phyloP scores from a whole-genome alignment of 2,888 invertebrate species.

The Abscondita cerata region DNA sequence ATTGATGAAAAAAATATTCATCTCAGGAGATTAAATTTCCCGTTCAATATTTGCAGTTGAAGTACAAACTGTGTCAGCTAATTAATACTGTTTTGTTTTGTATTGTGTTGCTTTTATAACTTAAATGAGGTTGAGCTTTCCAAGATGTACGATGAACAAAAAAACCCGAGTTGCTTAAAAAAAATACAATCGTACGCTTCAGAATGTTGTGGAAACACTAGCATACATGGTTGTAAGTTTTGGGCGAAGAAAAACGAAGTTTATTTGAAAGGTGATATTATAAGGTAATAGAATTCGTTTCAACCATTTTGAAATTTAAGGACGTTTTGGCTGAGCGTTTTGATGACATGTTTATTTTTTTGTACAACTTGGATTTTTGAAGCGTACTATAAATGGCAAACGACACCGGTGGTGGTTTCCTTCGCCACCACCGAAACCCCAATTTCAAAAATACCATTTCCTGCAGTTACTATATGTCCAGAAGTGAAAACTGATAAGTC shows the following conservation, averaged over 20 bases:
- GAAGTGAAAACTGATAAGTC: conserved; percentile 66
- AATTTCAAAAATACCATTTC: conserved; percentile 66
- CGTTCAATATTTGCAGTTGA: too few relatives aligned
- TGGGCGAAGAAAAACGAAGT: conserved; percentile 52
- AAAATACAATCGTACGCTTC: not conserved
- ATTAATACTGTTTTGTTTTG: too few relatives aligned
- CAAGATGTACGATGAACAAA: too few relatives aligned
- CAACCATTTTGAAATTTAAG: conserved; percentile 46
- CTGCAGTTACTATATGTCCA: conserved; percentile 63
- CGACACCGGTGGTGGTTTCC: conserved; percentile 75
- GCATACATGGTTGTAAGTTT: conserved; percentile 55
- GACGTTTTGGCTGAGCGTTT: conserved; percentile 68
- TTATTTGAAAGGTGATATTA: conserved; percentile 42
- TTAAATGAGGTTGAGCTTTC: too few relatives aligned
- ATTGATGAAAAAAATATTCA: too few relatives aligned
- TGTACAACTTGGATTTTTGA: conserved; percentile 68
- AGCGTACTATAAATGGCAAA: conserved; percentile 74
- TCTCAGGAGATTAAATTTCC: too few relatives aligned
- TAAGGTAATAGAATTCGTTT: not conserved
- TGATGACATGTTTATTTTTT: conserved; percentile 58
- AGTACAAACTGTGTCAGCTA: too few relatives aligned
- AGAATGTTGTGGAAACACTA: conserved; percentile 51
- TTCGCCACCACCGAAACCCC: conserved; percentile 74
- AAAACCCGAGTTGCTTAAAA: too few relatives aligned
- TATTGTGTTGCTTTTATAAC: too few relatives aligned